Conservation (phyloP, 2,113 vertebrate genomes). For the Coryphaenoides rupestris region DNA sequence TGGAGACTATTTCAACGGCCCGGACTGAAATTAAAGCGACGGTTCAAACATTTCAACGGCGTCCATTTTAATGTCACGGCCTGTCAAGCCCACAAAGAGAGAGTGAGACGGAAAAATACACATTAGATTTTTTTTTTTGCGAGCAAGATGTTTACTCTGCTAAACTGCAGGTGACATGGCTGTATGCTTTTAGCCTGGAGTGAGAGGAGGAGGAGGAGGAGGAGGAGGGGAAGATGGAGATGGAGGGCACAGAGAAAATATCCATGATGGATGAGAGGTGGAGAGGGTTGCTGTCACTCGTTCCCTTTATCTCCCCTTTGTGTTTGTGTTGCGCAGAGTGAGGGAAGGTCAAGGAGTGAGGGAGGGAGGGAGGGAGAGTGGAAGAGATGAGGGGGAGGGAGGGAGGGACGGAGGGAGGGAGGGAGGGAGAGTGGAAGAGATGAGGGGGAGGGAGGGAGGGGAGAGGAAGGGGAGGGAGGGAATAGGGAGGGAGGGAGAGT, state of each 20-base stretch:
- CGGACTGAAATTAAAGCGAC: no score
- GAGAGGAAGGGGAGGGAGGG: not conserved
- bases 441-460: not conserved
- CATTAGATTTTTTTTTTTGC: constrained; percentile 25
- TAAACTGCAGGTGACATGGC: constrained; percentile 37
- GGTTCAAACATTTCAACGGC: no score
- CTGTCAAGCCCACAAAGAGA: no score
- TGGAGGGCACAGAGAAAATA: constrained; percentile 40
- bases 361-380: no score
- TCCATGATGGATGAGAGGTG: constrained; percentile 63
- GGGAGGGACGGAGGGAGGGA: not conserved
- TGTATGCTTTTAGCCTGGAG: constrained; percentile 37
- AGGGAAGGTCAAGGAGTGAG: no score
- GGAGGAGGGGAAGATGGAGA: constrained; percentile 43
- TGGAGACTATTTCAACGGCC: no score
- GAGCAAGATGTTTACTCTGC: constrained; percentile 35
- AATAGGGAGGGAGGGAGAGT: constrained; percentile 39
- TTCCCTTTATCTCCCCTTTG: constrained; percentile 54
- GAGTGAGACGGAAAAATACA: no score
- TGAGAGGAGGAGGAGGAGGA: constrained; percentile 24
- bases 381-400: not conserved
- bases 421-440: not conserved
- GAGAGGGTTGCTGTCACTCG: constrained; percentile 58
- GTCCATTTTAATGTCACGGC: no score
- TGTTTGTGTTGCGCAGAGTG: constrained; percentile 1